These are phyloP conservation scores for Globicephala melas DNA, from an alignment of 2,113 vertebrate species.

Conservation along the genomic window DNA sequence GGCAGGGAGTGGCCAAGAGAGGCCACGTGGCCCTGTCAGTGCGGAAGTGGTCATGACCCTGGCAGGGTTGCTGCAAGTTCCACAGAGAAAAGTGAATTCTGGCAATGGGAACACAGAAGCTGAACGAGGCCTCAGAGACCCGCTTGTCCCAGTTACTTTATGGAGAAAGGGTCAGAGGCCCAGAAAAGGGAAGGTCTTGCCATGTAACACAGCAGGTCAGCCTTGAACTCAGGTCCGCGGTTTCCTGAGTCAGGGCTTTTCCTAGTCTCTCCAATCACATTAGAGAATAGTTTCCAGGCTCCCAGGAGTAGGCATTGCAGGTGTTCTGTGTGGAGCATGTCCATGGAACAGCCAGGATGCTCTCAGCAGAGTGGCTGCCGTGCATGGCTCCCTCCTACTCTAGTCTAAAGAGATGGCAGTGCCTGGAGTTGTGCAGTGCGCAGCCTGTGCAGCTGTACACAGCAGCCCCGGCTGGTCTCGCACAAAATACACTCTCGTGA, in stretches of 20 bases:
- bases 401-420: neutral
- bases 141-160: neutral
- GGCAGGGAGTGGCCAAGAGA: neutral
- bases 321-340: neutral
- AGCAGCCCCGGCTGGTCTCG: neutral
- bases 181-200: neutral
- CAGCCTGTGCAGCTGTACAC: neutral
- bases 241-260: neutral
- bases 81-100: neutral
- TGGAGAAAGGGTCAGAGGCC: neutral
- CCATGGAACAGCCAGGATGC: neutral
- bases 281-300: neutral
- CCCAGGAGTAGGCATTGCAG: neutral
- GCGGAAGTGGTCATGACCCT: no score
- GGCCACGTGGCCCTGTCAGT: accelerated
- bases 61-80: neutral
- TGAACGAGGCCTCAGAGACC: neutral
- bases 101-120: neutral
- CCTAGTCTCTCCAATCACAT: neutral
- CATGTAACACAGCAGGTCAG: neutral
- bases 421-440: accelerated
- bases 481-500: accelerated
- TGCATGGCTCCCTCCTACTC: neutral
- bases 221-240: neutral
- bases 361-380: neutral